Conservation (phyloP, 2,797 vertebrate genomes). For the Scolopax bukidnonensis region DNA sequence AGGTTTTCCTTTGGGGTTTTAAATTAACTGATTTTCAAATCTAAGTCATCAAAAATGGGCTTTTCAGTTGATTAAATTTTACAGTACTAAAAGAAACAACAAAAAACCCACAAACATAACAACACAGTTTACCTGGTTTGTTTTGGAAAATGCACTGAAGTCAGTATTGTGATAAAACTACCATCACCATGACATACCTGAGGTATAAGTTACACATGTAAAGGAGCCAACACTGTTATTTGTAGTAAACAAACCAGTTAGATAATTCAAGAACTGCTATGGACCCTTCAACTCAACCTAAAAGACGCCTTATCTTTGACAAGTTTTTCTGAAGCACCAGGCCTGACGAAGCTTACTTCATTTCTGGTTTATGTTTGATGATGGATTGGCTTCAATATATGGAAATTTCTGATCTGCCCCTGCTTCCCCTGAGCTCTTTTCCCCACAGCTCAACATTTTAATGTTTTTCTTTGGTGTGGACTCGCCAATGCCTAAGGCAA, state of each 20-base stretch:
- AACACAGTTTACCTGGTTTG: not conserved
- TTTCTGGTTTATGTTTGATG: not conserved
- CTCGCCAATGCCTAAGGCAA: not conserved
- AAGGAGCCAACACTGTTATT: not conserved
- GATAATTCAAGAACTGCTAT: not conserved
- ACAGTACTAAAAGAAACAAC: not conserved
- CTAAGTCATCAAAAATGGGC: not conserved
- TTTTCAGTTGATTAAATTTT: not conserved
- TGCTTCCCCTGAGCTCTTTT: not conserved
- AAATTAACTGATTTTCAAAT: not conserved
- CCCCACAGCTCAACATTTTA: not conserved
- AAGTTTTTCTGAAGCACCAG: not conserved
- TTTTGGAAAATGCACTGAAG: not conserved
- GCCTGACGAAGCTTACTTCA: not conserved
- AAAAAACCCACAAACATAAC: not conserved
- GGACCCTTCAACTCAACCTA: not conserved
- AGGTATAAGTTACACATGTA: not conserved
- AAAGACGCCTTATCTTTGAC: not conserved
- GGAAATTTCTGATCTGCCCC: not conserved
- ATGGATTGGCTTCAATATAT: not conserved
- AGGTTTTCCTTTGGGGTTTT: not conserved
- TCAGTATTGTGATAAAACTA: not conserved
- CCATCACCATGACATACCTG: not conserved
- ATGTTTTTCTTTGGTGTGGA: not conserved
- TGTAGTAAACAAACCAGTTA: not conserved